phyloP scores from a whole-genome alignment of 2,113 vertebrate genomes.

The Amblyornis subalaris region DNA sequence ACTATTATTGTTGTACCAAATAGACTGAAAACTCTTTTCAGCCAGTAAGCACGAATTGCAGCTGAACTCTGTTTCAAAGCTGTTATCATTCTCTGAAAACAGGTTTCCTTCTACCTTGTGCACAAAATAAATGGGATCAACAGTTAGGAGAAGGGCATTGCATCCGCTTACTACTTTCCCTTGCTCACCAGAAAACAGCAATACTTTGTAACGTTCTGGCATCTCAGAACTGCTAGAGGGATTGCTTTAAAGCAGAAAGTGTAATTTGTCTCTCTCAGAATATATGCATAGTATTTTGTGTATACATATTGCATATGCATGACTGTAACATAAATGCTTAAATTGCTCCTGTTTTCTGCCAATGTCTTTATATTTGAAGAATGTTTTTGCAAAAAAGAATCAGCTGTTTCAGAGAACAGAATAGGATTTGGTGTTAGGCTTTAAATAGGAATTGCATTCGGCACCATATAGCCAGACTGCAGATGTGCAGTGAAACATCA shows the following conservation, averaged over 20 bases:
- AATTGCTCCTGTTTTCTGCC: background rate
- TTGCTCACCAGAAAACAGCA: conserved; percentile 14
- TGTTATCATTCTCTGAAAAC: conserved; percentile 34
- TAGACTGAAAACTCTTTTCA: conserved; percentile 14
- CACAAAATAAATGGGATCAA: conserved; percentile 18
- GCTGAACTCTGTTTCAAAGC: conserved; percentile 29
- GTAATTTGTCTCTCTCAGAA: background rate
- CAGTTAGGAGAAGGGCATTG: background rate
- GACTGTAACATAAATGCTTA: background rate
- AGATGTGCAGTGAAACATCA: background rate
- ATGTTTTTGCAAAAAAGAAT: background rate
- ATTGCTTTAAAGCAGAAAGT: background rate
- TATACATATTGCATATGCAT: background rate
- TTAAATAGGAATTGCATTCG: background rate
- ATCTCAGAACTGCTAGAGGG: background rate
- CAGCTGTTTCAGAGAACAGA: background rate
- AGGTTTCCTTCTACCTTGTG: conserved; percentile 25
- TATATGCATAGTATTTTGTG: background rate
- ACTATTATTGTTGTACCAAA: conserved; percentile 2
- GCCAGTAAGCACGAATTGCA: background rate
- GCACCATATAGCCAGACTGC: background rate
- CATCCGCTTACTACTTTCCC: background rate
- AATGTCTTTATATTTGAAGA: background rate
- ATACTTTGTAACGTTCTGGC: background rate
- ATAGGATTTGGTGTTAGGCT: background rate